Conservation (phyloP, 1,140 invertebrate genomes). For the Aleiodes sp. region DNA sequence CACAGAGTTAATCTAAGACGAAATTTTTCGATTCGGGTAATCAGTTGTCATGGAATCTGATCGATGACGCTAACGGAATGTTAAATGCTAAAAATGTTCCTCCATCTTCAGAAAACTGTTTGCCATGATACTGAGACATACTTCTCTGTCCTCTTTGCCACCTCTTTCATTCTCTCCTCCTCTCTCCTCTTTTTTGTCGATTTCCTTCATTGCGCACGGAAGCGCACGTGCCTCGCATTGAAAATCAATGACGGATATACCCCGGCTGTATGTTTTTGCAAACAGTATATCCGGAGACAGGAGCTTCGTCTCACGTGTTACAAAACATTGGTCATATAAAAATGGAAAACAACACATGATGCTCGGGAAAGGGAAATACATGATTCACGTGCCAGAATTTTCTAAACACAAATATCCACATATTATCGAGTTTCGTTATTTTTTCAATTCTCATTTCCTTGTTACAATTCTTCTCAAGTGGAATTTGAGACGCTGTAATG, state of each 20-base stretch:
- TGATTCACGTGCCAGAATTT: background rate
- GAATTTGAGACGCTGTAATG: background rate
- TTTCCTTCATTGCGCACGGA: slow-evolving; percentile 18
- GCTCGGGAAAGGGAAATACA: background rate
- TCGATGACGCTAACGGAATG: slow-evolving; percentile 22
- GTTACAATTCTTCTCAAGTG: background rate
- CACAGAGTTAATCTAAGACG: no score
- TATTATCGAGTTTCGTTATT: background rate
- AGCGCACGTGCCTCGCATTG: slow-evolving; percentile 32
- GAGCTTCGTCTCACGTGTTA: slow-evolving; percentile 4
- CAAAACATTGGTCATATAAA: slow-evolving; percentile 11
- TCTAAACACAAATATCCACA: slow-evolving; percentile 1
- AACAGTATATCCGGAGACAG: background rate
- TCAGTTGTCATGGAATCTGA: slow-evolving; percentile 18
- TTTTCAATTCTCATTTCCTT: background rate
- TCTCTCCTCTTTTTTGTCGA: background rate
- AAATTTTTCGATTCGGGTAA: no score
- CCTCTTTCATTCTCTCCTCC: background rate
- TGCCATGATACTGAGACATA: background rate
- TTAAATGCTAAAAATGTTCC: background rate
- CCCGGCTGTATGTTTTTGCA: slow-evolving; percentile 27
- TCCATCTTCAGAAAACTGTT: no score
- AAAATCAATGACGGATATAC: slow-evolving; percentile 37
- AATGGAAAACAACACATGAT: slow-evolving; percentile 12
- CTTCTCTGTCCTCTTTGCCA: background rate